Percentiles rank a stretch among this genome's conserved stretches.
Evolutionary conservation across 2,888 invertebrate species (phyloP).

Genomic region (Chrysina gloriosa): DNA sequence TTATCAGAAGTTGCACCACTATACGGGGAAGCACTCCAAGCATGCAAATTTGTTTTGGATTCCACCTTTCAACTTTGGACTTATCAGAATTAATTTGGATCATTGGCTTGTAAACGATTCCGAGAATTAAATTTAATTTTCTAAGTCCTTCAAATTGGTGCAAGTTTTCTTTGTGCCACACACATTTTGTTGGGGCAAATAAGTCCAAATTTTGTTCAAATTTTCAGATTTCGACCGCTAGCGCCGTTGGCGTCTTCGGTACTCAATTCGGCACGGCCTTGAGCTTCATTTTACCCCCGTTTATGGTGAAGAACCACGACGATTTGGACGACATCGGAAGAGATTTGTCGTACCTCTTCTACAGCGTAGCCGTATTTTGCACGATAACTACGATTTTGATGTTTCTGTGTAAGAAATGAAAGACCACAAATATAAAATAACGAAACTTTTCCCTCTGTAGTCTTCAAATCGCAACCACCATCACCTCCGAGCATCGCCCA

Average conservation of each 20-base stretch:
- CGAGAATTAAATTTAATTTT: neutral
- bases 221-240: slow-evolving; percentile 79
- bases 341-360: slow-evolving; percentile 68
- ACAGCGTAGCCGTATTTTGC: slow-evolving; percentile 68
- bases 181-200: neutral
- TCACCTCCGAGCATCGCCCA: slow-evolving; percentile 70
- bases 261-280: slow-evolving; percentile 79
- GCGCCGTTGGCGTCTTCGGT: slow-evolving; percentile 79
- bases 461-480: slow-evolving; percentile 69
- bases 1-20: no score
- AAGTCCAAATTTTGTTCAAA: neutral
- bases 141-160: neutral
- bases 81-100: neutral
- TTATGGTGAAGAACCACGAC: slow-evolving; percentile 63
- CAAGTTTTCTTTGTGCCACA: neutral
- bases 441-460: slow-evolving; percentile 58
- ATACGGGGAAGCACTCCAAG: no score
- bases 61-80: neutral
- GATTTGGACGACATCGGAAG: slow-evolving; percentile 57
- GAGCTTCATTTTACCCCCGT: slow-evolving; percentile 77
- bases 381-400: slow-evolving; percentile 61
- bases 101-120: neutral
- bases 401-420: slow-evolving; percentile 41
- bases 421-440: neutral
- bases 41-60: no score